Base-by-base conservation (phyloP, 1,140 invertebrate genomes). In the Trichonephila inaurata region DNA sequence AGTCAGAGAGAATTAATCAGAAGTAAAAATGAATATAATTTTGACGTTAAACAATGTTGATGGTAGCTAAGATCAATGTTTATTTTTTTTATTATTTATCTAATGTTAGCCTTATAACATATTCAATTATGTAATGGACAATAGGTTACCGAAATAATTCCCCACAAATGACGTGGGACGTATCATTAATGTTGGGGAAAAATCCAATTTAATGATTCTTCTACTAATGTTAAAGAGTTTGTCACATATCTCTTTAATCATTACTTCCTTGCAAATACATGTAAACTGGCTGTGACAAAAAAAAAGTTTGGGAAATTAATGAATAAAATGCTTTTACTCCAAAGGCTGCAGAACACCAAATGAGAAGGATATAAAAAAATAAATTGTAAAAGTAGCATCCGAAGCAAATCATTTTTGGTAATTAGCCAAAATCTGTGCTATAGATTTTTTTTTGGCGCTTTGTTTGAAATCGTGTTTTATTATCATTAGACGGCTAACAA, bases 71-170 rank as follows among this genome's bases (percentile, higher is more conserved):
- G 72, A 69, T 51, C 44, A 18, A 12, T 58, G 64, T 91, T 82
- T n/a, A 77, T 82, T 81, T 61, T 88, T 87, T 64, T 88, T 62
- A 19, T 24, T 19, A 40, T 40, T 24, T 14, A 40, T 8, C 51
- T 16, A 64, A 66, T 18, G 28, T 61, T 40, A 24, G 58, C 33
- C 51, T 61, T 62, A n/a, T 61, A 91, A 62, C 89, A 91, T 91
- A 91, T 91, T 91, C 89, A 91, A 91, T 91, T 77, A 91, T 77
- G 72, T 82, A 91, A 91, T 91, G 89, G 58, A 91, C 89, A 91
- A 91, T 91, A 61, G 89, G 89, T 91, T 91, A 91, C 82, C 72
- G 60, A 91, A 91, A 91, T 91, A 91, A 91, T 91, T 82, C 82
- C 4, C 89, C 89, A 58, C 72, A 91, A 91, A 91, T 91, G 89